These are phyloP conservation scores for Trachemys scripta DNA, from an alignment of 2,113 vertebrate species.

Conservation along the genomic window DNA sequence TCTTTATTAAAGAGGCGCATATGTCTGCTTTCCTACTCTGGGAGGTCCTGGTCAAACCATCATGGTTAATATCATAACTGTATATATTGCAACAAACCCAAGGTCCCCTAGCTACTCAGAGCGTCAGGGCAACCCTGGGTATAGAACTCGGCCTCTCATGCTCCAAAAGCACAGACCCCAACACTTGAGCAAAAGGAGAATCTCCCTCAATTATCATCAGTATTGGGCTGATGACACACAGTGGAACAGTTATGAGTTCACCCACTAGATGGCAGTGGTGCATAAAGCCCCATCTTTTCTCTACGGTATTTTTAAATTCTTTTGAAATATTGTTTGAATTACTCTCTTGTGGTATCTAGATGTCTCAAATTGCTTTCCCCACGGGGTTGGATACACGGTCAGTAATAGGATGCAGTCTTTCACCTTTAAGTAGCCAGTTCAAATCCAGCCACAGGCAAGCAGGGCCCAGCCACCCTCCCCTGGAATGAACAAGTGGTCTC, in stretches of 20 bases:
- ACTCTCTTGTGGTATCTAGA: neutral
- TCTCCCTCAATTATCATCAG: neutral
- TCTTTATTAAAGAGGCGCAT: slow-evolving; percentile 33
- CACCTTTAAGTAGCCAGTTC: neutral
- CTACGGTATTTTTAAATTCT: neutral
- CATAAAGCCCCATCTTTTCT: neutral
- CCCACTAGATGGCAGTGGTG: neutral
- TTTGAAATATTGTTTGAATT: neutral
- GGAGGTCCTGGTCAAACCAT: neutral
- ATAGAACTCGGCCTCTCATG: neutral
- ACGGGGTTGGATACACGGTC: neutral
- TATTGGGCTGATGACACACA: neutral
- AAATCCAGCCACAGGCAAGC: neutral
- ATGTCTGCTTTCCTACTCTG: neutral
- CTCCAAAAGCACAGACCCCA: neutral
- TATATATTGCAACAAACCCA: neutral
- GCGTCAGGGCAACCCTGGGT: neutral
- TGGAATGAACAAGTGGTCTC: neutral
- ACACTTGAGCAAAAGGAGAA: neutral
- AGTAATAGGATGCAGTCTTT: neutral
- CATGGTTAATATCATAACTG: neutral
- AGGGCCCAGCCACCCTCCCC: neutral
- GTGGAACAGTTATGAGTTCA: neutral
- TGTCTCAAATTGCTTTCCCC: neutral
- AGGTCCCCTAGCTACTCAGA: neutral